Percentiles rank a stretch among this genome's conserved stretches.
Evolutionary conservation across 2,797 vertebrate species (phyloP).

Genomic region (Scleropages formosus): DNA sequence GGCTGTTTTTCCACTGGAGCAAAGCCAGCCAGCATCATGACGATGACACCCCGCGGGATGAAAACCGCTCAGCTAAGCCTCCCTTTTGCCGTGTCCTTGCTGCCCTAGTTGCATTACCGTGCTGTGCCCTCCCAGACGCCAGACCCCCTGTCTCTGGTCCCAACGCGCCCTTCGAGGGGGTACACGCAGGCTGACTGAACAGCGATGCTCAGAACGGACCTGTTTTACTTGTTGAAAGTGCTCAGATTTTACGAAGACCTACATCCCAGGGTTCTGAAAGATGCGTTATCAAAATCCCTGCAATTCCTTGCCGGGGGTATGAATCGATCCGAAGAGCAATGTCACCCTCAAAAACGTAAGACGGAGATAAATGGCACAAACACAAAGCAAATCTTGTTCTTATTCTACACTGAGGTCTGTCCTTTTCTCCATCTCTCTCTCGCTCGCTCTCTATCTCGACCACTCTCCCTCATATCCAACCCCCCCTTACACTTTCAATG

Average conservation of each 20-base stretch:
- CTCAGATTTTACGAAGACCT: not conserved
- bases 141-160: no score
- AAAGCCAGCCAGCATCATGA: not conserved
- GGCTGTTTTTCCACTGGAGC: no score
- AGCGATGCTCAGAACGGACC: not conserved
- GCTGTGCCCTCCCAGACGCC: not conserved
- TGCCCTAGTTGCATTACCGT: conserved; percentile 16
- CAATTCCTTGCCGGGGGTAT: not conserved
- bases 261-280: no score
- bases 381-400: not conserved
- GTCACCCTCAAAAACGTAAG: not conserved
- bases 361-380: not conserved
- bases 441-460: not conserved
- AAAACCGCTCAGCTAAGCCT: not conserved
- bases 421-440: conserved; percentile 15
- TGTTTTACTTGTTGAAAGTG: not conserved
- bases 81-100: not conserved
- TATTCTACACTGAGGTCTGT: conserved; percentile 6
- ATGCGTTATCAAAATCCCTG: not conserved
- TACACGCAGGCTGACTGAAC: not conserved
- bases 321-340: not conserved
- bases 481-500: conserved; percentile 63
- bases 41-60: not conserved
- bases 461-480: conserved; percentile 5
- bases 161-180: no score